phyloP scores from a whole-genome alignment of 2,888 invertebrate species.

The Epinotia demarniana region DNA sequence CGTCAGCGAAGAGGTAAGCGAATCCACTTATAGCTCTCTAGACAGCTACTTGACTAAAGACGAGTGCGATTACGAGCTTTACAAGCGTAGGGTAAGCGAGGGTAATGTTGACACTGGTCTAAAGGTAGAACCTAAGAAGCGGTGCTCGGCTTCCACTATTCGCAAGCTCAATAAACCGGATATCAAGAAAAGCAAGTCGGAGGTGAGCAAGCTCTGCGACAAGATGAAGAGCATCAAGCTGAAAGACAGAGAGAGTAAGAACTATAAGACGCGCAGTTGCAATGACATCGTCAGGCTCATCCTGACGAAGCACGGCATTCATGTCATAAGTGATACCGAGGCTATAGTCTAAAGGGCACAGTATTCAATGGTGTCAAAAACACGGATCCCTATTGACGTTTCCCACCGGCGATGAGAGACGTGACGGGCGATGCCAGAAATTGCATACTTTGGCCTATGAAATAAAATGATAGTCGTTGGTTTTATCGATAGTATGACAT shows the following conservation, averaged over 20 bases:
- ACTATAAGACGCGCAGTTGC: slow-evolving; percentile 78
- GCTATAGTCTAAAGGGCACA: slow-evolving; percentile 84
- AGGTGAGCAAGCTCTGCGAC: slow-evolving; percentile 81
- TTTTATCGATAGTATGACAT: no score
- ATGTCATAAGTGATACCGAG: slow-evolving; percentile 91
- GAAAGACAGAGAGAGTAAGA: slow-evolving; percentile 67
- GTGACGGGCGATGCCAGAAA: no score
- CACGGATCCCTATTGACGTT: not conserved
- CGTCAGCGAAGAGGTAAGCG: slow-evolving; percentile 83
- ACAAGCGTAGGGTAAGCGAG: slow-evolving; percentile 72
- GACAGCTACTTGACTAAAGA: slow-evolving; percentile 85
- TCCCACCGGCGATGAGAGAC: no score
- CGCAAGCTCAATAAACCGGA: slow-evolving; percentile 73
- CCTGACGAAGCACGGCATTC: slow-evolving; percentile 90
- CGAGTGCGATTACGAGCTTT: slow-evolving; percentile 67
- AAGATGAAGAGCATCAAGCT: slow-evolving; percentile 77
- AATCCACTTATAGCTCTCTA: slow-evolving; percentile 73
- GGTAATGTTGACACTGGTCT: slow-evolving; percentile 65
- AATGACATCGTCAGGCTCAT: slow-evolving; percentile 89
- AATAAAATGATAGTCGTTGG: no score
- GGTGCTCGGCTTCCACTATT: slow-evolving; percentile 72
- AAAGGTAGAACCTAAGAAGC: slow-evolving; percentile 63
- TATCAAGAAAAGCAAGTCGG: slow-evolving; percentile 77
- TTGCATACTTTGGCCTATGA: no score
- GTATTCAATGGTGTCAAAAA: not conserved